These are phyloP conservation scores for Enhydra lutris DNA, from an alignment of 2,113 vertebrate genomes.

Conservation along the genomic window DNA sequence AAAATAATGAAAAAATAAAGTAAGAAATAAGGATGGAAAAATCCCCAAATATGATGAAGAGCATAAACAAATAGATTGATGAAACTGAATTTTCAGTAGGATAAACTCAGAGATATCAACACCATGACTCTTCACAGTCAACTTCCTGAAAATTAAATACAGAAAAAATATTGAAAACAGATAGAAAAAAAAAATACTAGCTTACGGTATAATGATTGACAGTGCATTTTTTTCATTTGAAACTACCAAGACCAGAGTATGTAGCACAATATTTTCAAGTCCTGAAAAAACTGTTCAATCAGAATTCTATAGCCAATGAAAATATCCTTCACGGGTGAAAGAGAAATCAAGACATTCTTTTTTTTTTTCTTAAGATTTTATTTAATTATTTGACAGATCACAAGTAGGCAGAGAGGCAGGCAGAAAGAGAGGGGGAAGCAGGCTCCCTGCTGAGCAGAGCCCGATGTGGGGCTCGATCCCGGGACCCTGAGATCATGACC, in stretches of 20 bases:
- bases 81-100: background rate
- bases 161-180: background rate
- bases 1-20: background rate
- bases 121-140: background rate
- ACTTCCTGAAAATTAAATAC: background rate
- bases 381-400: too few relatives aligned
- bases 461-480: too few relatives aligned
- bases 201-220: background rate
- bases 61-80: background rate
- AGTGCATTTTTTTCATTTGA: background rate
- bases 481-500: too few relatives aligned
- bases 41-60: background rate
- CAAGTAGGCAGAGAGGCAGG: too few relatives aligned
- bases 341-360: background rate
- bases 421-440: too few relatives aligned
- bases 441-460: too few relatives aligned
- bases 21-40: background rate
- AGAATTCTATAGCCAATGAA: slow-evolving; percentile 21
- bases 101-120: background rate
- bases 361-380: too few relatives aligned
- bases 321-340: background rate
- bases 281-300: background rate
- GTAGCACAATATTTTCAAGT: background rate
- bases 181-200: background rate
- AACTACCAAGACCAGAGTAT: background rate